Percentiles rank a stretch among this genome's conserved stretches.
phyloP scores from a whole-genome alignment of 2,888 invertebrate species.

The Trissolcus japonicus region DNA sequence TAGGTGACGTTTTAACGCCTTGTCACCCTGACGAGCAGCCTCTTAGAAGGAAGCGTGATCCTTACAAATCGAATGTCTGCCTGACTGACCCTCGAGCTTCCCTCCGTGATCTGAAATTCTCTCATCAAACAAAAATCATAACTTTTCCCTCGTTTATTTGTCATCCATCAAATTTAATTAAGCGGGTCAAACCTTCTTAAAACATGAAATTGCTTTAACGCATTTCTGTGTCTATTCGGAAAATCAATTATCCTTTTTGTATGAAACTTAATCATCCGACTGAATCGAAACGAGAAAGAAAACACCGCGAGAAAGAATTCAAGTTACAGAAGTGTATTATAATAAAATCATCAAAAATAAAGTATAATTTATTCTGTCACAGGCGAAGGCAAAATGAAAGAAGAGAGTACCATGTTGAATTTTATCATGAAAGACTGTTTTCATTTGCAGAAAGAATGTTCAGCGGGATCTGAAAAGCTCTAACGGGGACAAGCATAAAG shows the following conservation, averaged over 20 bases:
- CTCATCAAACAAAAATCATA: slow-evolving; percentile 38
- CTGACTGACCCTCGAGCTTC: slow-evolving; percentile 47
- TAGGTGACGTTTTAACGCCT: slow-evolving; percentile 72
- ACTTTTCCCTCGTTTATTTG: slow-evolving; percentile 10
- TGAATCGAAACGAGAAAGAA: too few species aligned
- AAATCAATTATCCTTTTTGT: too few species aligned
- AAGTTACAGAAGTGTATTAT: too few species aligned
- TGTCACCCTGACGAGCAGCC: slow-evolving; percentile 65
- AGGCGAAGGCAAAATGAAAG: too few species aligned
- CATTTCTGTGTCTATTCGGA: not conserved
- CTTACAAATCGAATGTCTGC: slow-evolving; percentile 41
- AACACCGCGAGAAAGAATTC: too few species aligned
- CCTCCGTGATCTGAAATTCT: slow-evolving; percentile 16
- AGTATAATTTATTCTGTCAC: too few species aligned
- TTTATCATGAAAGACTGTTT: slow-evolving; percentile 47
- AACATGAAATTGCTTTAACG: not conserved
- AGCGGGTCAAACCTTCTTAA: slow-evolving; percentile 4
- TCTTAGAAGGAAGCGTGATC: slow-evolving; percentile 59
- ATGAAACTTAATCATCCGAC: too few species aligned
- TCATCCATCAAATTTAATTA: slow-evolving; percentile 29
- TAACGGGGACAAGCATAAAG: slow-evolving; percentile 58
- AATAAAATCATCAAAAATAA: too few species aligned
- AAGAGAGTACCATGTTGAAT: slow-evolving; percentile 26
- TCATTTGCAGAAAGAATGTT: slow-evolving; percentile 50
- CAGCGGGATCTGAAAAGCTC: slow-evolving; percentile 48